Evolutionary conservation across 2,113 vertebrate genomes (phyloP), one percentile per base, ranked within the genome.

Genomic region (Trematocara unimaculatum): DNA sequence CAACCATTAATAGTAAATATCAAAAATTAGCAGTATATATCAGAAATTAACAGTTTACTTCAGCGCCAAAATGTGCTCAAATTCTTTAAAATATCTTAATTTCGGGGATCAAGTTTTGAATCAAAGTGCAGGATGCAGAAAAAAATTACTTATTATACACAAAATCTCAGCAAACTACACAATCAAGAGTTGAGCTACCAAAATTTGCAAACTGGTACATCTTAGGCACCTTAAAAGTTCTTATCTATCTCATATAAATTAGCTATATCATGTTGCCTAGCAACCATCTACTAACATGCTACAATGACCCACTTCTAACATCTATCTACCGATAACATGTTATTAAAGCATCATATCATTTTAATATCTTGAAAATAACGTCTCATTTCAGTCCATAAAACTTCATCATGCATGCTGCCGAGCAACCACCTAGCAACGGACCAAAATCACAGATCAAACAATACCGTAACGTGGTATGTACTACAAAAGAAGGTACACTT

Each of bases 31-130:
- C 0, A 4, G 15, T 55, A 40, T 40, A 80, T 0, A 62, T 77
- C 15, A 18, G 23, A 74, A 0, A 72, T 45, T 26, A 45, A 81
- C 2, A 4, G 10, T 55, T 55, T 56, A 5, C 11, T 56, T 55
- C 33, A 79, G 26, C 0, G 1, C 60, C 1, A 47, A 29, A 26
- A 47, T 47, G 0, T 45, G 9, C 3, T 31, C 3, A 49, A 31
- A 33, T 13, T 49, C 3, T 49, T 77, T 49, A 12, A 74, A 45
- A 5, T 2, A 45, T 31, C 2, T 0, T 42, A 15, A 70, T 42
- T 29, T 47, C 0, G 0, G 8, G 0, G 42, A 45, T 17, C 2
- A 45, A 4, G 8, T 45, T 2, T 26, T 72, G 67, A 45, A 26
- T 26, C 13, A 72, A 74, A 47, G 67, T 29, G 67, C 14, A 47